Conservation (phyloP, 2,113 vertebrate species). For the Nothobranchius kuhntae region DNA sequence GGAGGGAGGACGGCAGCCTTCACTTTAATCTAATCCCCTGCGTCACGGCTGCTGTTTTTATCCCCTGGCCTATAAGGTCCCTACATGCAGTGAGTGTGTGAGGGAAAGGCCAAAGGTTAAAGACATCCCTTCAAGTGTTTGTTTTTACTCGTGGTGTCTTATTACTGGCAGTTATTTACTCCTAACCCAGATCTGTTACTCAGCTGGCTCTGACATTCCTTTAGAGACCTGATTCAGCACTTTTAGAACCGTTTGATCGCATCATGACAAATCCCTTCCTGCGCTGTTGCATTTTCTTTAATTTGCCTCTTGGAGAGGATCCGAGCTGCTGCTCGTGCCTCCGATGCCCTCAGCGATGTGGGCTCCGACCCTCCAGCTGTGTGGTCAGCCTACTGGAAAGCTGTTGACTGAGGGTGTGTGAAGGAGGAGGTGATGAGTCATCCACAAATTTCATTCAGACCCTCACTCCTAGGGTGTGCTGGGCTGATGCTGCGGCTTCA, state of each 20-base stretch:
- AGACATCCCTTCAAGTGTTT: slow-evolving; percentile 18
- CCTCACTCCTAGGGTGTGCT: slow-evolving; percentile 37
- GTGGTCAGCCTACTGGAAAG: slow-evolving; percentile 52
- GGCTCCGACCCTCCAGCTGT: slow-evolving; percentile 44
- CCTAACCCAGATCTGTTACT: background rate
- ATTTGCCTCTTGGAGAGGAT: too few relatives aligned
- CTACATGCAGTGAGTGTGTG: slow-evolving; percentile 51
- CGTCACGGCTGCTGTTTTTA: slow-evolving; percentile 74
- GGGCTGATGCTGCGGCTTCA: slow-evolving; percentile 16
- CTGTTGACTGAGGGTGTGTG: slow-evolving; percentile 38
- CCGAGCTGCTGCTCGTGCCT: too few relatives aligned
- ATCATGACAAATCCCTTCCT: too few relatives aligned
- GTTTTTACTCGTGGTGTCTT: slow-evolving; percentile 24
- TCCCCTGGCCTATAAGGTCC: slow-evolving; percentile 58
- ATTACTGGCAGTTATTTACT: background rate
- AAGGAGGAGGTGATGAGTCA: slow-evolving; percentile 75
- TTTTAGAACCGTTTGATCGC: background rate
- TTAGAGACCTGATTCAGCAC: background rate
- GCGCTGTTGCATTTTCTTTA: too few relatives aligned
- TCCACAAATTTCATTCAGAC: slow-evolving; percentile 69
- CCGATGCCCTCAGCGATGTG: slow-evolving; percentile 21
- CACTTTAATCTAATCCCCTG: slow-evolving; percentile 72
- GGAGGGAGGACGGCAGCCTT: slow-evolving; percentile 55
- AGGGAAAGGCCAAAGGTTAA: slow-evolving; percentile 35
- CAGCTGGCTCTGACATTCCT: background rate